A percentile compares a stretch with the other conserved stretches of the same genome.
Evolutionary conservation across 2,113 vertebrate genomes (phyloP).

Genomic region (Siniperca knerii): DNA sequence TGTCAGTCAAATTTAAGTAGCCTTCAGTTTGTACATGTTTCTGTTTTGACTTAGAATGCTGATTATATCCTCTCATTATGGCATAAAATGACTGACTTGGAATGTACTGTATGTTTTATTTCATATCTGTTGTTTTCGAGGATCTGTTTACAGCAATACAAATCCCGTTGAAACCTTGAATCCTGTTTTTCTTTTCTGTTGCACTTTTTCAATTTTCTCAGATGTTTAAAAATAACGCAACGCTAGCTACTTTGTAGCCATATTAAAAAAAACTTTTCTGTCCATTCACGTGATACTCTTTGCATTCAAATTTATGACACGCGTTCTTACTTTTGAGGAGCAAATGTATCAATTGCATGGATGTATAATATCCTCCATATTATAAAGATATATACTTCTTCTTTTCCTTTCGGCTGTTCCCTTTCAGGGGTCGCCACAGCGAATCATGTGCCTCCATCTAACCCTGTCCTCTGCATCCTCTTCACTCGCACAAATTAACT

Average conservation of each 20-base stretch:
- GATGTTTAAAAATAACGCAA: not conserved
- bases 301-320: not conserved
- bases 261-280: not conserved
- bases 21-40: conserved; percentile 27
- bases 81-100: conserved; percentile 55
- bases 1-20: conserved; percentile 44
- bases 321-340: not conserved
- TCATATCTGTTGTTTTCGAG: conserved; percentile 44
- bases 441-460: too few relatives aligned
- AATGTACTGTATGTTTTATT: conserved; percentile 69
- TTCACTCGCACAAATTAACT: too few relatives aligned
- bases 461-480: too few relatives aligned
- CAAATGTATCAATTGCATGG: not conserved
- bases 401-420: too few relatives aligned
- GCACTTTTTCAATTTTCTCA: conserved; percentile 11
- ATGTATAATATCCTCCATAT: too few relatives aligned
- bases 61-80: conserved; percentile 33
- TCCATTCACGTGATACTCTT: too few relatives aligned
- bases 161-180: conserved; percentile 35
- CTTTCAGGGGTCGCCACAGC: too few relatives aligned
- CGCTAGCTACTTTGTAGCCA: not conserved
- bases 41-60: conserved; percentile 20
- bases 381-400: too few relatives aligned
- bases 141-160: conserved; percentile 73
- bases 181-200: conserved; percentile 7